phyloP scores from a whole-genome alignment of 1,140 invertebrate species.

The Harpegnathos saltator region DNA sequence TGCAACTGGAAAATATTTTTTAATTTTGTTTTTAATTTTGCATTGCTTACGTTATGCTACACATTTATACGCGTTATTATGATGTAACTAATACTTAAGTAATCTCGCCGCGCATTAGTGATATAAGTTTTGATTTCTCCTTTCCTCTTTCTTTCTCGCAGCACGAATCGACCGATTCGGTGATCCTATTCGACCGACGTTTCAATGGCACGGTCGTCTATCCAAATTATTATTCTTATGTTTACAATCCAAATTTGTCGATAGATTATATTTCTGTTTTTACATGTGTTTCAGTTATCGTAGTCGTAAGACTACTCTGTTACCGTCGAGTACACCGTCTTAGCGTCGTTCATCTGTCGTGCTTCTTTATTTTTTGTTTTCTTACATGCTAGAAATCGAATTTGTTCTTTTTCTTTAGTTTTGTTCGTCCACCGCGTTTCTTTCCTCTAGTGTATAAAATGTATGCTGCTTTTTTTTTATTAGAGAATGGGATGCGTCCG shows the following conservation, averaged over 20 bases:
- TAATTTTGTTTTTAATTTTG: slow-evolving; percentile 2
- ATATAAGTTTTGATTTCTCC: slow-evolving; percentile 6
- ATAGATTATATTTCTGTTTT: slow-evolving; percentile 61
- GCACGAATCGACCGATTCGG: slow-evolving; percentile 5
- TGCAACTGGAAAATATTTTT: neutral
- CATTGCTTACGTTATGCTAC: neutral
- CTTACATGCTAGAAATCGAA: slow-evolving; percentile 36
- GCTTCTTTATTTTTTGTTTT: slow-evolving; percentile 68
- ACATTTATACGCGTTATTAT: neutral
- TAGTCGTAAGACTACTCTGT: slow-evolving; percentile 26
- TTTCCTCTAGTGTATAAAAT: slow-evolving; percentile 54
- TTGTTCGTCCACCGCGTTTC: slow-evolving; percentile 63
- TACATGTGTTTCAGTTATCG: slow-evolving; percentile 56
- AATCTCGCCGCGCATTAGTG: slow-evolving; percentile 2
- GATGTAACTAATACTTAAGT: slow-evolving; percentile 10
- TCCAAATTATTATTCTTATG: slow-evolving; percentile 34
- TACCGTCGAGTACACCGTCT: slow-evolving; percentile 46
- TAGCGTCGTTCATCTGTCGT: slow-evolving; percentile 64
- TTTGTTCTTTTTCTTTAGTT: slow-evolving; percentile 48
- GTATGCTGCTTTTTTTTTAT: slow-evolving; percentile 13
- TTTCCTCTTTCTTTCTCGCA: slow-evolving; percentile 18
- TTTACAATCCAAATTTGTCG: slow-evolving; percentile 47
- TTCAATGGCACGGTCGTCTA: slow-evolving; percentile 37
- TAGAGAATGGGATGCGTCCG: slow-evolving; percentile 11
- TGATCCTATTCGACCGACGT: slow-evolving; percentile 51